Base-by-base conservation (phyloP, 1,140 invertebrate genomes). In the Tribolium madens region DNA sequence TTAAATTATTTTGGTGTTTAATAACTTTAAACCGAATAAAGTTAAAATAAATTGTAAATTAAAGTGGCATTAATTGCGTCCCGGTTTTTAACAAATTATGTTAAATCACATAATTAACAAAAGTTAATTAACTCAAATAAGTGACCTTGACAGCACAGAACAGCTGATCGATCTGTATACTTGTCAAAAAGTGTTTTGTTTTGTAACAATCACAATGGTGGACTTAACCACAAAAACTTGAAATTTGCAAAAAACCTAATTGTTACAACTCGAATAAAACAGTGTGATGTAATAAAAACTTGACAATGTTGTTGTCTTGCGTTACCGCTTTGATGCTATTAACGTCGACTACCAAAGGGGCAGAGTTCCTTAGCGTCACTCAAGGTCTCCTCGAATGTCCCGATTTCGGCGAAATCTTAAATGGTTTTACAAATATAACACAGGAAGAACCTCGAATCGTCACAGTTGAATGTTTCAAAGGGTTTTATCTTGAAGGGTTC, bases 401-500 rank as follows among this genome's bases (percentile, higher is more conserved):
- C 0, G 57, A 69, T 18, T 48, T 75, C 13, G 18, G 33, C 2
- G 13, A 15, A 26, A 50, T 75, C 26, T 12, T 12, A 7, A 68
- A 75, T 33, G 74, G 74, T 21, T 18, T 21, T 48, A 12, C 57
- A 4, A 42, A 17, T 14, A 42, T 57, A 12, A 73, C 17, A 47
- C 14, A 42, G 4, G 53, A 18, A 4, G 57, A 4, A 26, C 1
- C 46, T 53, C 15, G 74, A 73, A 46, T 68, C 9, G 33, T 31
- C 10, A 18, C 31, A 18, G 78, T 83, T 36, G 53, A 73, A 12
- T 84, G 83, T 42, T 26, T 76, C 17, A 13, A 71, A 15, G 80
- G 78, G 1, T 82, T 80, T 75, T 81, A 84, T 78, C 52, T 84
- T 12, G 73, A 79, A 15, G 82, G 82, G 21, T 50, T 70, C 15